Conservation (phyloP, 2,888 invertebrate species). For the Acleris holmiana region DNA sequence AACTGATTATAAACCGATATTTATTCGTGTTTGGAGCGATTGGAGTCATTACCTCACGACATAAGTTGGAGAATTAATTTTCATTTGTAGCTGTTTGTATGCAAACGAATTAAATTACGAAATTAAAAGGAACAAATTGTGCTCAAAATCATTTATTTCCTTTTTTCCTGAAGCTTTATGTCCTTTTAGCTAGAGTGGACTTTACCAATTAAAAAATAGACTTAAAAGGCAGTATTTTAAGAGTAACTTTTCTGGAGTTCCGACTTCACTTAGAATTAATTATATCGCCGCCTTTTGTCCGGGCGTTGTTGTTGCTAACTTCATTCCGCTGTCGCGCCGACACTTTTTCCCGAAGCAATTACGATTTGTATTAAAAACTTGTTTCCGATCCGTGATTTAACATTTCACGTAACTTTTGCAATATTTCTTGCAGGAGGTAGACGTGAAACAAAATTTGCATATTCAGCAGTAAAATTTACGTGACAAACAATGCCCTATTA, state of each 20-base stretch:
- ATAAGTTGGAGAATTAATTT: slow-evolving; percentile 4
- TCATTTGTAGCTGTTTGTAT: not conserved
- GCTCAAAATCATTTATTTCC: not conserved
- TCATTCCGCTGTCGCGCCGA: slow-evolving; percentile 30
- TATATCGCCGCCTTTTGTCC: slow-evolving; percentile 31
- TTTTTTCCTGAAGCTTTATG: slow-evolving; percentile 1
- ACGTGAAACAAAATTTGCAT: slow-evolving; percentile 77
- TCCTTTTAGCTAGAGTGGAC: slow-evolving; percentile 3
- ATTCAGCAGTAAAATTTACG: slow-evolving; percentile 80
- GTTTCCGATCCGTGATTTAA: slow-evolving; percentile 74
- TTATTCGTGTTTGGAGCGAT: no score
- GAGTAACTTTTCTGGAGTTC: slow-evolving; percentile 16
- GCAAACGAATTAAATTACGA: not conserved
- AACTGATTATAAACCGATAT: slow-evolving; percentile 22
- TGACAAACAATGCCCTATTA: slow-evolving; percentile 81
- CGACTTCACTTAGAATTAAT: slow-evolving; percentile 30
- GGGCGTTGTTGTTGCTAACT: slow-evolving; percentile 31
- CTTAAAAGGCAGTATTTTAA: slow-evolving; percentile 13
- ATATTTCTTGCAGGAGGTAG: slow-evolving; percentile 76
- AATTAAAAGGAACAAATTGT: not conserved
- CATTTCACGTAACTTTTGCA: slow-evolving; percentile 78
- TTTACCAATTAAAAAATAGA: slow-evolving; percentile 15
- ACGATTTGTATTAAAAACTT: slow-evolving; percentile 63
- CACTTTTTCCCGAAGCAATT: slow-evolving; percentile 52
- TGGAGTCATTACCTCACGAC: not conserved